Percentiles rank a stretch among this genome's conserved stretches.
These are phyloP conservation scores for Stigmatopora nigra DNA, from an alignment of 2,113 vertebrate species.

Conservation along the genomic window DNA sequence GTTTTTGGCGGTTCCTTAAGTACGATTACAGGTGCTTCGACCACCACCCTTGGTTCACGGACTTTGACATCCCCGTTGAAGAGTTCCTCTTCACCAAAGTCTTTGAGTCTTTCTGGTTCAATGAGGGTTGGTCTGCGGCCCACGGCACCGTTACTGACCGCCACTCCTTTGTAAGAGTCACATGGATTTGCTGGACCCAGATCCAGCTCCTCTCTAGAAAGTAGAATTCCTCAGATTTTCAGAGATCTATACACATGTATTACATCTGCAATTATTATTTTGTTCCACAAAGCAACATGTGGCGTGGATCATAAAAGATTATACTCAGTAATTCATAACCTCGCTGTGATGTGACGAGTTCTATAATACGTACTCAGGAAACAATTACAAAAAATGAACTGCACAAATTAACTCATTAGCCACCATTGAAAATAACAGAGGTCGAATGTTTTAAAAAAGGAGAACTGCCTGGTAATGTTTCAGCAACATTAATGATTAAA, in stretches of 20 bases:
- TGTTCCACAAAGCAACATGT: neutral
- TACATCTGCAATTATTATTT: neutral
- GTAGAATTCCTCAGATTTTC: neutral
- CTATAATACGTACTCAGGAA: neutral
- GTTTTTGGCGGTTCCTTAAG: conserved; percentile 66
- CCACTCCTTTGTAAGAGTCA: conserved; percentile 41
- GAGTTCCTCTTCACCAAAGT: conserved; percentile 83
- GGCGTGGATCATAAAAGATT: neutral
- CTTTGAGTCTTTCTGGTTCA: conserved; percentile 80
- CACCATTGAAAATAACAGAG: neutral
- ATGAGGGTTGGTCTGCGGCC: conserved; percentile 68
- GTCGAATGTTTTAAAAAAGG: neutral
- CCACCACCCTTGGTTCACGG: conserved; percentile 67
- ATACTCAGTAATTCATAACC: neutral
- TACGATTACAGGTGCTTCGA: conserved; percentile 54
- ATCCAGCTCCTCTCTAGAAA: conserved; percentile 65
- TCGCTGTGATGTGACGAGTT: neutral
- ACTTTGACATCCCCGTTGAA: conserved; percentile 74
- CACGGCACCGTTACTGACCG: conserved; percentile 57
- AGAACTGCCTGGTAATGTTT: no score
- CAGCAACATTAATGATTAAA: neutral
- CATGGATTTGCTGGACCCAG: conserved; percentile 51
- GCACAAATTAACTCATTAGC: no score
- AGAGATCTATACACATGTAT: neutral
- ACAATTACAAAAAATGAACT: no score